Base-by-base conservation (phyloP, 2,797 vertebrate genomes). In the Hafferia zeledoni region DNA sequence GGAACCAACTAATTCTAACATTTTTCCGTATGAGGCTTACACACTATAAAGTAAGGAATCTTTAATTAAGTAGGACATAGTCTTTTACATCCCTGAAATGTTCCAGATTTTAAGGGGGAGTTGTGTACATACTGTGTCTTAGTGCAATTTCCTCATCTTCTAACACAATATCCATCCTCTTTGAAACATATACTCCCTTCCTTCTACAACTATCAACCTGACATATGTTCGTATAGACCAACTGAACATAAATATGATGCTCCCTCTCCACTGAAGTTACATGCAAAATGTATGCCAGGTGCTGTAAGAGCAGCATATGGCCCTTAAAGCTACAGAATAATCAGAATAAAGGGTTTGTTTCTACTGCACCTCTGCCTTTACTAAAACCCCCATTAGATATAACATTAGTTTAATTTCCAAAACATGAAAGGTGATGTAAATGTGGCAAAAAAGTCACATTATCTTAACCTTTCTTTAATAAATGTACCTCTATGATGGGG, bases 21-120 rank as follows among this genome's bases (percentile, higher is more conserved):
- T 93, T 97, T 95, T 97, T 84, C 87, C 87, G 78, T 77, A 78
- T 33, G 72, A 97, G 83, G 91, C 82, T 95, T 97, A 96, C 79
- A 95, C 94, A 91, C 88, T 89, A 93, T 92, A 96, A 96, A 78
- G 84, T 77, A 95, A 87, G 78, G 88, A 96, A 94, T 95, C 90
- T 96, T 97, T 96, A 95, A 53, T 78, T 82, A 77, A 78, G 84
- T 81, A 94, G 77, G 77, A 82, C 47, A 74, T 41, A 86, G 65
- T 14, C 60, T 92, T 95, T 90, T 72, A 75, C 25, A 76, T 41
- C 17, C 86, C 47, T 43, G 91, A 90, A 60, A 25, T 22, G 27
- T 87, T 96, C 82, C 90, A 65, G 53, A 71, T 96, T 96, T 96
- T 96, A 93, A 89, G 39, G 83, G 91, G 92, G 68, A 94, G 83